A percentile compares a stretch with the other conserved stretches of the same genome.
Evolutionary conservation across 2,888 invertebrate genomes (phyloP).

Genomic region (Zootermopsis nevadensis): DNA sequence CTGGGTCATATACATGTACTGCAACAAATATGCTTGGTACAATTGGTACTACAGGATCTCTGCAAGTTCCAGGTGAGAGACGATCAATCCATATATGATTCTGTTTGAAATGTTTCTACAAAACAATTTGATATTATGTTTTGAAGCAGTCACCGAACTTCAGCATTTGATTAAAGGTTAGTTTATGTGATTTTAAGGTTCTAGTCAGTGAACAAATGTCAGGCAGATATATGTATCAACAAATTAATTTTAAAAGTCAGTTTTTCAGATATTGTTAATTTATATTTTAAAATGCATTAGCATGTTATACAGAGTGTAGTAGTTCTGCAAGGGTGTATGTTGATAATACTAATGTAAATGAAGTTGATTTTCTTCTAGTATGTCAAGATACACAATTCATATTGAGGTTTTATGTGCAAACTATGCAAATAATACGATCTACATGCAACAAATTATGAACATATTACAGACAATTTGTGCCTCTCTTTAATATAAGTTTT

Average conservation of each 20-base stretch:
- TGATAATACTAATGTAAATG: background rate
- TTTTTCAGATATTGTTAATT: background rate
- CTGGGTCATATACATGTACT: constrained; percentile 79
- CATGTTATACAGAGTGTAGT: background rate
- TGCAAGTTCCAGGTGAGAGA: constrained; percentile 78
- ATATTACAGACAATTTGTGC: constrained; percentile 7
- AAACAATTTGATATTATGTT: background rate
- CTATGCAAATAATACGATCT: no score
- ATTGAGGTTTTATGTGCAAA: constrained; percentile 4
- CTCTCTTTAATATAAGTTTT: constrained; percentile 23
- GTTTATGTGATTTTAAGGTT: constrained; percentile 1
- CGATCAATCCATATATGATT: constrained; percentile 60
- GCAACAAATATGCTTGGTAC: constrained; percentile 78
- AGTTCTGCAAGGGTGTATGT: background rate
- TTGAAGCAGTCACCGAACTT: background rate
- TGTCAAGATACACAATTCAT: constrained; percentile 17
- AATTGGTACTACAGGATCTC: constrained; percentile 72
- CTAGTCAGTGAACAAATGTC: background rate
- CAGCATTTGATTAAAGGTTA: background rate
- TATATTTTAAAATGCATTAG: background rate
- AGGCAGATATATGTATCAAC: background rate
- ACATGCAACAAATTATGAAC: background rate
- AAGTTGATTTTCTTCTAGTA: background rate
- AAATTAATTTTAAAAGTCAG: background rate
- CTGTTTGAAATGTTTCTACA: background rate